phyloP scores from a whole-genome alignment of 2,888 invertebrate species.

The Seira sanloemensis region DNA sequence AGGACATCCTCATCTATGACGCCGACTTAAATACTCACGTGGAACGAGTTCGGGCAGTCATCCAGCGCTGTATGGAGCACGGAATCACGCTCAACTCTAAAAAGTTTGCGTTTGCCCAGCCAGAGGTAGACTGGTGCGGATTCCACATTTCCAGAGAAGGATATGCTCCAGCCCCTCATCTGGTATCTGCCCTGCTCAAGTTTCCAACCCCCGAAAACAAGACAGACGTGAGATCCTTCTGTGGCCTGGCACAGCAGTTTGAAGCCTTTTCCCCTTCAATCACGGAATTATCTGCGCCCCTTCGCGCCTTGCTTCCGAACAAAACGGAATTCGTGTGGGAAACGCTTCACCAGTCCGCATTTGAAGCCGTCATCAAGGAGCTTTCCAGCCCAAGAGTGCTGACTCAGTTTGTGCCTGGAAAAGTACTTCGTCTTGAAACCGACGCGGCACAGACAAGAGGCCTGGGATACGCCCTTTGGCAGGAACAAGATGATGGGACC shows the following conservation, averaged over 20 bases:
- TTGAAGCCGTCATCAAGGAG: conserved; percentile 19
- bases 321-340: conserved; percentile 33
- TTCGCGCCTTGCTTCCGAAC: neutral
- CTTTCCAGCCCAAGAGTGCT: conserved; percentile 8
- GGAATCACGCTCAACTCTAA: conserved; percentile 25
- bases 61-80: conserved; percentile 12
- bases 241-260: conserved; percentile 24
- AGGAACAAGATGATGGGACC: conserved; percentile 2
- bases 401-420: conserved; percentile 2
- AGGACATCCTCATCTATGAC: conserved; percentile 20
- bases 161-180: conserved; percentile 16
- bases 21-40: neutral
- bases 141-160: neutral
- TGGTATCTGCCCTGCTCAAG: conserved; percentile 1
- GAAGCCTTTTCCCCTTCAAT: conserved; percentile 18
- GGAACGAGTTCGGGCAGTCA: neutral
- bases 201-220: conserved; percentile 20
- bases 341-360: neutral
- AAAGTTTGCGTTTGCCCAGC: conserved; percentile 26
- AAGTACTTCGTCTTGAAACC: conserved; percentile 8
- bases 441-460: conserved; percentile 28
- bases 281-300: neutral
- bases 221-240: conserved; percentile 31
- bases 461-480: neutral
- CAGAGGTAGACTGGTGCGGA: conserved; percentile 32